Evolutionary conservation across 2,797 vertebrate species (phyloP).

Genomic region (Paedocypris micromegethes): DNA sequence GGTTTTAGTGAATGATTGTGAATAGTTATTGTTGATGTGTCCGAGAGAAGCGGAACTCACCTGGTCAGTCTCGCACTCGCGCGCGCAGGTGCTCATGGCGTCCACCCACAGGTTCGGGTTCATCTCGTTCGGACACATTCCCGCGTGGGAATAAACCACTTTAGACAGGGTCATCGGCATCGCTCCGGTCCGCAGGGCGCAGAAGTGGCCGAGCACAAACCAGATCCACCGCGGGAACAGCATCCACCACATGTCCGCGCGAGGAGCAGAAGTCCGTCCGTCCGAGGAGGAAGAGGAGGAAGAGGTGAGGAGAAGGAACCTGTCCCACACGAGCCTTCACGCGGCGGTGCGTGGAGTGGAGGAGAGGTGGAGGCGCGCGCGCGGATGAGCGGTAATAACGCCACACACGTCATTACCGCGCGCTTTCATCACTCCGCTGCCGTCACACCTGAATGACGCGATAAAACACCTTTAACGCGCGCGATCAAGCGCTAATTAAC

Average conservation of each 20-base stretch:
- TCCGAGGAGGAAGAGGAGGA: conserved; percentile 6
- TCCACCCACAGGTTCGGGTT: conserved; percentile 99
- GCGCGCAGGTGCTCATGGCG: conserved; percentile 95
- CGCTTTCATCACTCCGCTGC: too few species aligned
- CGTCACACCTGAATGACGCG: conserved; percentile 76
- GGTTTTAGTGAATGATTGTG: too few species aligned
- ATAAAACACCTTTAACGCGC: conserved; percentile 82
- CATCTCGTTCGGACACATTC: conserved; percentile 96
- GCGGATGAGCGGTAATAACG: conserved; percentile 51
- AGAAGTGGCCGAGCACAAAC: conserved; percentile 71
- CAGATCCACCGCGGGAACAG: conserved; percentile 79
- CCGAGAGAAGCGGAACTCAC: conserved; percentile 66
- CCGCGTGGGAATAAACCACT: conserved; percentile 90
- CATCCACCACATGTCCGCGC: conserved; percentile 76
- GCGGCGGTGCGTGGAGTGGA: conserved; percentile 36
- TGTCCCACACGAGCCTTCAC: too few species aligned
- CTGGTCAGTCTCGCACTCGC: conserved; percentile 91
- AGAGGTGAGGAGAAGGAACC: not conserved
- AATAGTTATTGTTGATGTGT: not conserved
- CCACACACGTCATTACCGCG: too few species aligned
- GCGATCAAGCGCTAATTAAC: conserved; percentile 34
- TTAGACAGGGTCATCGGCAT: conserved; percentile 72
- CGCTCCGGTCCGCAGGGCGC: conserved; percentile 61
- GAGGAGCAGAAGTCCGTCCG: not conserved
- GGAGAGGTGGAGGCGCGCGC: conserved; percentile 50